Evolutionary conservation across 2,797 vertebrate species (phyloP), one percentile per base, ranked within the genome.

Genomic region (Sebastes hubbsi): DNA sequence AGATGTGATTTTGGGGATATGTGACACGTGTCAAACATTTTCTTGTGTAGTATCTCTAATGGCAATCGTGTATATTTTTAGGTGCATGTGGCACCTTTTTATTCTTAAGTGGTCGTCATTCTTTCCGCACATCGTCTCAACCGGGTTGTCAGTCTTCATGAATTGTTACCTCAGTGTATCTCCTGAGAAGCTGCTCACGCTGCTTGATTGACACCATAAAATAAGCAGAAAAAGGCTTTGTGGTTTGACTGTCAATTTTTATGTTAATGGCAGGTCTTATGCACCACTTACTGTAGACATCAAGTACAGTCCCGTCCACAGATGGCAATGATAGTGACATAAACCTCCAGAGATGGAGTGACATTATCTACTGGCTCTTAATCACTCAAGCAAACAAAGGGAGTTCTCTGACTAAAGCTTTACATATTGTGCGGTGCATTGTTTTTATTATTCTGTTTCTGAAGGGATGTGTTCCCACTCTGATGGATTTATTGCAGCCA

Each of bases 21-120:
- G 36, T 65, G 69, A 83, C 18, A 73, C 72, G 64, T 82, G 78
- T 87, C 75, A 89, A 83, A 83, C 62, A 66, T 74, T 69, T 78
- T 30, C 27, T 66, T 14, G 13, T 68, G 63, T 56, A 69, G 36
- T 49, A 64, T 86, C 70, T 81, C 73, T 11, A 30, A 66, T 54
- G 75, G 64, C 81, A 88, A 72, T 81, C 52, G 4, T 71, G 76
- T 72, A 60, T 90, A 84, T 91, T 91, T 89, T 84, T 86, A 91
- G 84, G 54, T 75, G 62, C 61, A 75, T 75, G 71, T 55, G 46
- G 75, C 49, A 75, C 10, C n/a, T 73, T 55, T 73, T 76, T 82
- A 70, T 67, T 61, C 52, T 55, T 52, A 82, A 66, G 61, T 68
- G 65, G 32, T 24, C 67, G 13, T 83, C 77, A 79, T 75, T 83